These are phyloP conservation scores for Syngnathus floridae DNA, from an alignment of 2,113 vertebrate genomes.

Conservation along the genomic window DNA sequence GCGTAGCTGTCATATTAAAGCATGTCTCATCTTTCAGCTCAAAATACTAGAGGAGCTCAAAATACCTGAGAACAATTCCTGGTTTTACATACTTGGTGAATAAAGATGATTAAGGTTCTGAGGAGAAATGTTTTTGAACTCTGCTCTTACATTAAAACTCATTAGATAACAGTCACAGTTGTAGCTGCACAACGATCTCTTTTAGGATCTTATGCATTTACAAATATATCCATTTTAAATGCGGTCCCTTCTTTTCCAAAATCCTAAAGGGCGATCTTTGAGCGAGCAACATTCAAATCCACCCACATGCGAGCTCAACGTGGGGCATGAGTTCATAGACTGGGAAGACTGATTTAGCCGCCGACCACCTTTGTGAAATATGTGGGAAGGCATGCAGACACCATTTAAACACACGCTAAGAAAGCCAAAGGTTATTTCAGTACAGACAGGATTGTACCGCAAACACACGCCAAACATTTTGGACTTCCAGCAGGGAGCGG, in stretches of 20 bases:
- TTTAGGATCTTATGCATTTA: not conserved
- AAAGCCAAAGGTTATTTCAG: constrained; percentile 18
- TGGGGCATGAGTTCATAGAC: not conserved
- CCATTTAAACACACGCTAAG: constrained; percentile 14
- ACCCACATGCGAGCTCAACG: not conserved
- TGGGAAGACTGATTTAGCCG: not conserved
- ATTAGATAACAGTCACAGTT: not conserved
- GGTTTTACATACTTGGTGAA: too few species aligned
- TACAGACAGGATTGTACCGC: constrained; percentile 2
- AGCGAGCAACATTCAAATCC: not conserved
- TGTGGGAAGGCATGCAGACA: not conserved
- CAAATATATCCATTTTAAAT: not conserved
- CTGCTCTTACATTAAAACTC: not conserved
- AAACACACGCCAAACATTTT: constrained; percentile 10
- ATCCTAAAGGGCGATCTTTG: not conserved
- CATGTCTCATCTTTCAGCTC: not conserved
- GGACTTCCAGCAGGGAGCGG: constrained; percentile 40
- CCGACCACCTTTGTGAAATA: constrained; percentile 1
- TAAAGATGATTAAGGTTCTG: too few species aligned
- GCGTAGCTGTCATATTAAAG: constrained; percentile 2
- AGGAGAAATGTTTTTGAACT: not conserved
- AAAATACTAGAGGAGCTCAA: too few species aligned
- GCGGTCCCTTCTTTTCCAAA: not conserved
- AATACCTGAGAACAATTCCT: too few species aligned
- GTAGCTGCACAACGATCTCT: too few species aligned